Evolutionary conservation across 2,888 invertebrate genomes (phyloP).

Genomic region (Pemphredon lugubris): DNA sequence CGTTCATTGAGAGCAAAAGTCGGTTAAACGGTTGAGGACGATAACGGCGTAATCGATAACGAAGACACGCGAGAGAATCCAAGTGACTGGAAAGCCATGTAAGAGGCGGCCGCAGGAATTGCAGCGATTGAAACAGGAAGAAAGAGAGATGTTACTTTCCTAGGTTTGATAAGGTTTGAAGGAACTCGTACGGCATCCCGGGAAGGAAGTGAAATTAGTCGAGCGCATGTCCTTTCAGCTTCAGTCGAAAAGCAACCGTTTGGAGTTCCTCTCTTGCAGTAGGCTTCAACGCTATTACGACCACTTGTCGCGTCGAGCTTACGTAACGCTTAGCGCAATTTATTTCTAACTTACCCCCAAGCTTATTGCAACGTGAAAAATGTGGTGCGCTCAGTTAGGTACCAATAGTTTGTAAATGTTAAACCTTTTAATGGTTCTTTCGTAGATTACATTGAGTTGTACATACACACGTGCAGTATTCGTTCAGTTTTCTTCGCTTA

Average conservation of each 20-base stretch:
- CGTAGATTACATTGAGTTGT: too few relatives aligned
- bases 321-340: too few relatives aligned
- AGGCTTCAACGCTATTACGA: conserved; percentile 30
- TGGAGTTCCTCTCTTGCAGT: conserved; percentile 68
- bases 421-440: too few relatives aligned
- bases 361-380: too few relatives aligned
- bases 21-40: background rate
- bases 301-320: background rate
- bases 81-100: too few relatives aligned
- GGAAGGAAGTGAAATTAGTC: conserved; percentile 67
- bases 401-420: too few relatives aligned
- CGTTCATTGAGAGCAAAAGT: background rate
- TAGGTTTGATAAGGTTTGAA: conserved; percentile 37
- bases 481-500: too few relatives aligned
- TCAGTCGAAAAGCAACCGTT: conserved; percentile 55
- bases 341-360: too few relatives aligned
- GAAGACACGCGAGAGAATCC: too few relatives aligned
- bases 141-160: background rate
- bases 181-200: conserved; percentile 61
- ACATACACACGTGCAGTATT: too few relatives aligned
- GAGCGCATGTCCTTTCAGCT: conserved; percentile 70
- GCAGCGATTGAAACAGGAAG: background rate
- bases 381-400: too few relatives aligned
- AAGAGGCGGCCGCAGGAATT: too few relatives aligned
- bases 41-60: background rate